Conservation (phyloP, 2,113 vertebrate genomes). For the Cricetomys ansorgei region DNA sequence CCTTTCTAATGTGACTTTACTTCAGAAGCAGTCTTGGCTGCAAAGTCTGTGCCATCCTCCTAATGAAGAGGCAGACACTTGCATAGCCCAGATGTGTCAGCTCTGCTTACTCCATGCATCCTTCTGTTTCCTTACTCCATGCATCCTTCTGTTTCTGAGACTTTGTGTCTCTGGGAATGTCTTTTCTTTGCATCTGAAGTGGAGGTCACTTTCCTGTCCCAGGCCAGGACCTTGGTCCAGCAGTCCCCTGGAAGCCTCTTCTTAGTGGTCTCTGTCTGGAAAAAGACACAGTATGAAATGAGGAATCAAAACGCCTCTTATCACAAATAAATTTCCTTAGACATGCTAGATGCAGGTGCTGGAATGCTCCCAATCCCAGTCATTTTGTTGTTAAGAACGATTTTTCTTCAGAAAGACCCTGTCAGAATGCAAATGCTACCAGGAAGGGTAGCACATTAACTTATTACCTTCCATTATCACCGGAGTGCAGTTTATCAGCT, state of each 20-base stretch:
- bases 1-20: neutral
- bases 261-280: neutral
- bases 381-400: constrained; percentile 44
- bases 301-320: neutral
- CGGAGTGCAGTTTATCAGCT: constrained; percentile 68
- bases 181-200: neutral
- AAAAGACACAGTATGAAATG: neutral
- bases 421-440: constrained; percentile 76
- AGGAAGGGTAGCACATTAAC: constrained; percentile 72
- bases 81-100: constrained; percentile 31
- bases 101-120: neutral
- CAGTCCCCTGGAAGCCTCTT: neutral
- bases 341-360: neutral
- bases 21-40: neutral
- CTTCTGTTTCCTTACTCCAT: neutral
- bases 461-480: constrained; percentile 79
- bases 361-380: constrained; percentile 16
- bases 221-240: neutral
- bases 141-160: neutral
- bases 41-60: neutral
- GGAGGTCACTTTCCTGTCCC: neutral
- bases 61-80: neutral
- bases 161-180: neutral
- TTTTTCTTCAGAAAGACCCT: constrained; percentile 69
- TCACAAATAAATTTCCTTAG: constrained; percentile 26